phyloP scores from a whole-genome alignment of 2,888 invertebrate species.

The Lacanobia wlatinum region DNA sequence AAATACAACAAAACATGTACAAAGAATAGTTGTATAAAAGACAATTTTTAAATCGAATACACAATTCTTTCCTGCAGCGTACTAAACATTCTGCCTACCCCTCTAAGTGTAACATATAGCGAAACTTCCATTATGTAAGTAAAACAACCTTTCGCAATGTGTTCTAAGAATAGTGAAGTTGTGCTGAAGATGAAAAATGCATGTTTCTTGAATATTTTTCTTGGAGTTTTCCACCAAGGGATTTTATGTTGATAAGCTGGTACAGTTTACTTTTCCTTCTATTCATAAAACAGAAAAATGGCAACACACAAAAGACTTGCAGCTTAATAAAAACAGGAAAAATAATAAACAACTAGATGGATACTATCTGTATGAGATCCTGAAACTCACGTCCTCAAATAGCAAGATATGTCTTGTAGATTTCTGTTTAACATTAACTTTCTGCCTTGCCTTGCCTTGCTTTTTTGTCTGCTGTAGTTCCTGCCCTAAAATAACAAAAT shows the following conservation, averaged over 20 bases:
- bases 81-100: not conserved
- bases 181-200: slow-evolving; percentile 49
- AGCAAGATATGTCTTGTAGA: not conserved
- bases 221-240: slow-evolving; percentile 21
- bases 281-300: slow-evolving; percentile 18
- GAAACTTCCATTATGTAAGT: slow-evolving; percentile 21
- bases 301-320: not conserved
- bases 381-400: not conserved
- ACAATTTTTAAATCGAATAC: too few species aligned
- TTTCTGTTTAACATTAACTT: not conserved
- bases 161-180: slow-evolving; percentile 34
- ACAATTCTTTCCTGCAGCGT: not conserved
- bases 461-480: too few species aligned
- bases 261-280: slow-evolving; percentile 17
- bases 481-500: too few species aligned
- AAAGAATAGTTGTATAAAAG: too few species aligned
- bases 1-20: too few species aligned
- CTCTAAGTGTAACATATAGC: slow-evolving; percentile 11
- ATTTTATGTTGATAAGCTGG: slow-evolving; percentile 43
- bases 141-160: slow-evolving; percentile 23
- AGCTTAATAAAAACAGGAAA: not conserved
- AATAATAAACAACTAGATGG: not conserved
- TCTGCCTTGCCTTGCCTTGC: too few species aligned
- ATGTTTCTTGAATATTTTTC: slow-evolving; percentile 45
- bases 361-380: not conserved